phyloP scores from a whole-genome alignment of 2,113 vertebrate genomes.

The Ellobius talpinus region DNA sequence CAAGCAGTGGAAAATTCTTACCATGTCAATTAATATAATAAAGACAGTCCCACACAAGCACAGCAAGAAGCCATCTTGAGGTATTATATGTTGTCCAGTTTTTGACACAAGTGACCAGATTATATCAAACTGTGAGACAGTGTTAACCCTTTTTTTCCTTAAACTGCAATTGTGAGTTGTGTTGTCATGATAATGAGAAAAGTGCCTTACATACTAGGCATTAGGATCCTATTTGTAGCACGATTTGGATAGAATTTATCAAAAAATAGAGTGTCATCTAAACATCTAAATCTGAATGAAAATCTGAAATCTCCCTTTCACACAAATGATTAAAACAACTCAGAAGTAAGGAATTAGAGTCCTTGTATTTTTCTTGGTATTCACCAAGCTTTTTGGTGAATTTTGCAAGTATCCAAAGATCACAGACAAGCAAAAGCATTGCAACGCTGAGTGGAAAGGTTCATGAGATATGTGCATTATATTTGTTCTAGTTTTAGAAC shows the following conservation, averaged over 20 bases:
- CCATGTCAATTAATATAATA: not conserved
- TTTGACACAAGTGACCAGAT: not conserved
- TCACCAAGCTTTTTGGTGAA: not conserved
- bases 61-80: not conserved
- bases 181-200: not conserved
- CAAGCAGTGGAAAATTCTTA: not conserved
- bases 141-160: not conserved
- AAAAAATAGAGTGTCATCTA: not conserved
- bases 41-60: not conserved
- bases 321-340: slow-evolving; percentile 23
- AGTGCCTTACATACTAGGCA: not conserved
- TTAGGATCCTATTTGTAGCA: not conserved
- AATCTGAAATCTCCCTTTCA: not conserved
- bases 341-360: not conserved
- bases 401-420: not conserved
- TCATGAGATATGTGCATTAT: not conserved
- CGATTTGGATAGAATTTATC: not conserved
- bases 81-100: not conserved
- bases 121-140: not conserved
- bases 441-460: not conserved
- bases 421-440: not conserved
- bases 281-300: not conserved
- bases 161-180: not conserved
- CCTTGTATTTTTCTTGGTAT: not conserved
- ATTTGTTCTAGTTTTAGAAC: not conserved